Base-by-base conservation (phyloP, 2,797 vertebrate species). In the Alfaro cultratus region DNA sequence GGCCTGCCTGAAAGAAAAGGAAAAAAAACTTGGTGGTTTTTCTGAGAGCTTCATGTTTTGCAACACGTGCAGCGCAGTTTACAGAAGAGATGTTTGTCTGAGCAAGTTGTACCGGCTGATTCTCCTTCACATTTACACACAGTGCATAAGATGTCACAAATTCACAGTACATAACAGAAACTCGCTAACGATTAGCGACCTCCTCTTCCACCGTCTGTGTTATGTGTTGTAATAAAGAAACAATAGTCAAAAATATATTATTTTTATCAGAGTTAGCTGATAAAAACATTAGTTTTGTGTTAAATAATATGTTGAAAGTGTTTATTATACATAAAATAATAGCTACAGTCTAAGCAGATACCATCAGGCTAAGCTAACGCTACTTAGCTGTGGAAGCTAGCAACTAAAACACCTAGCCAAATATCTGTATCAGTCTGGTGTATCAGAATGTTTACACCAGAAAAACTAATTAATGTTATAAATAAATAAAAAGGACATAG, bases 31-130 rank as follows among this genome's bases (percentile, higher is more conserved):
- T 12, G 13, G 47, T 76, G 81, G 68, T 83, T 87, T 34, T 70
- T 70, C 53, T 79, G 80, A 81, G 80, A 81, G 79, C 78, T 62
- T 77, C 39, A 49, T 73, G 53, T 46, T 76, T 73, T 76, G 18
- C 72, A 74, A 68, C 64, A 15, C 16, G 23, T 84, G 64, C 55
- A 57, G 31, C 0, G 1, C 75, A 68, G 3, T 23, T 26, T 68
- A 7, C 9, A 74, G 51, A 62, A 73, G 47, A 36, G 10, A 47
- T 18, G 6, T 62, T 21, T n/a, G 45, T 13, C n/a, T 47, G 10
- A 39, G 41, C 39, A 70, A 49, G 31, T 43, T 62, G 45, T 49
- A 29, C 60, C 15, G 41, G 41, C 29, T 62, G 47, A 68, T 80
- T 82, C 31, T 9, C 47, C 62, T 67, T 79, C 26, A 57, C 23